Evolutionary conservation across 2,888 invertebrate species (phyloP).

Genomic region (Drosophila kuntzei): DNA sequence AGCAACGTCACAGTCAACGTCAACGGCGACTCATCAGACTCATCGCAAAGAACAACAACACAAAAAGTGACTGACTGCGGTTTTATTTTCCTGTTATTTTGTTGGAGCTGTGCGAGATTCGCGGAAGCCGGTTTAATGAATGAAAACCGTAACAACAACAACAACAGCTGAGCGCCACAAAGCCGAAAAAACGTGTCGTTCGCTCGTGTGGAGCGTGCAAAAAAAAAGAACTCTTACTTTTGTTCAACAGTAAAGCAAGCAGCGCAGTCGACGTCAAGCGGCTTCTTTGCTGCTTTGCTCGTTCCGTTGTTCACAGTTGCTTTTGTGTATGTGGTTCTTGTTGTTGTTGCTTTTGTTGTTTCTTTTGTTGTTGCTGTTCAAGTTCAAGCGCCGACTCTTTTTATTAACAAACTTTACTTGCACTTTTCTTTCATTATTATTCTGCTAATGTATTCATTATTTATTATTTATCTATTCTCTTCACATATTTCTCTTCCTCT

Average conservation of each 20-base stretch:
- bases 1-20: constrained; percentile 8
- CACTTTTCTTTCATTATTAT: constrained; percentile 52
- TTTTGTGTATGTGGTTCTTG: constrained; percentile 32
- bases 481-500: constrained; percentile 18
- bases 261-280: constrained; percentile 43
- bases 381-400: constrained; percentile 52
- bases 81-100: constrained; percentile 30
- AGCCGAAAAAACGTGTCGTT: constrained; percentile 64
- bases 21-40: constrained; percentile 10
- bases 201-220: constrained; percentile 71
- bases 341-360: constrained; percentile 23
- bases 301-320: constrained; percentile 59
- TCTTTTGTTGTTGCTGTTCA: constrained; percentile 38
- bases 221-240: constrained; percentile 73
- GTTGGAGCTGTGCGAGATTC: constrained; percentile 56
- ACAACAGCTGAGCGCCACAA: constrained; percentile 76
- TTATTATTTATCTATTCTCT: constrained; percentile 40
- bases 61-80: constrained; percentile 36
- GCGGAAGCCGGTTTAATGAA: constrained; percentile 81
- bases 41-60: constrained; percentile 45
- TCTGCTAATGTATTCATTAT: constrained; percentile 10
- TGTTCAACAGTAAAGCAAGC: constrained; percentile 61
- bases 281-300: constrained; percentile 41
- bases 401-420: constrained; percentile 53
- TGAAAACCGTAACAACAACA: constrained; percentile 64